Base-by-base conservation (phyloP, 1,140 invertebrate genomes). In the Camponotus vicinus region DNA sequence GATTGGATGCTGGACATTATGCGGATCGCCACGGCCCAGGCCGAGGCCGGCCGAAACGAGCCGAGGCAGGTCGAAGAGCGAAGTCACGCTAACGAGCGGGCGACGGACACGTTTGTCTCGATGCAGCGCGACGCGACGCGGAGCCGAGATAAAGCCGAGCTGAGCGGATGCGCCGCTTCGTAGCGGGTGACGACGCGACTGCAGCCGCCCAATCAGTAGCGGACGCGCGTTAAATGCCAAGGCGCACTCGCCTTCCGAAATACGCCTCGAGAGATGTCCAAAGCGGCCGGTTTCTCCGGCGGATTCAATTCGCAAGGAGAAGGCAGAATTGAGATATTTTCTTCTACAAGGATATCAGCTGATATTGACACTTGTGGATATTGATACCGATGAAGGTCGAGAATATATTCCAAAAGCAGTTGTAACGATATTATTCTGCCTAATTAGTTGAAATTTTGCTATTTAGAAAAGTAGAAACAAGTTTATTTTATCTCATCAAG, bases 101-200 rank as follows among this genome's bases (percentile, higher is more conserved):
- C 73, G 59, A 13, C 11, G 66, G 21, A 32, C 42, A n/a, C 13
- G 73, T 52, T 27, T 61, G 85, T 59, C 59, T 76, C 15, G 52
- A 5, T 34, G 55, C 75, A 15, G 52, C 63, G 73, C 49, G 37
- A 27, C 52, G 49, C 71, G 42, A 67, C 49, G 76, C 82, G 82
- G 89, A 89, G 21, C 32, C 32, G 83, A 64, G 77, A 80, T 80
- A 80, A 80, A 78, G 79, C 86, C 84, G 89, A 88, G 80, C 82
- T 34, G 64, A 64, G 75, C 66, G 87, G 90, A 91, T 80, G 66
- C 78, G 57, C 27, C 55, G 77, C 32, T 42, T 76, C 88, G 90
- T 78, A 66, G 73, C 82, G 49, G 82, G 59, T 70, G 79, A 52
- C 18, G 79, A 52, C 9, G 52, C 73, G 83, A 52, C 61, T 70